Evolutionary conservation across 1,140 invertebrate genomes (phyloP), one percentile per base, ranked within the genome.

Genomic region (Charaxes varanes): DNA sequence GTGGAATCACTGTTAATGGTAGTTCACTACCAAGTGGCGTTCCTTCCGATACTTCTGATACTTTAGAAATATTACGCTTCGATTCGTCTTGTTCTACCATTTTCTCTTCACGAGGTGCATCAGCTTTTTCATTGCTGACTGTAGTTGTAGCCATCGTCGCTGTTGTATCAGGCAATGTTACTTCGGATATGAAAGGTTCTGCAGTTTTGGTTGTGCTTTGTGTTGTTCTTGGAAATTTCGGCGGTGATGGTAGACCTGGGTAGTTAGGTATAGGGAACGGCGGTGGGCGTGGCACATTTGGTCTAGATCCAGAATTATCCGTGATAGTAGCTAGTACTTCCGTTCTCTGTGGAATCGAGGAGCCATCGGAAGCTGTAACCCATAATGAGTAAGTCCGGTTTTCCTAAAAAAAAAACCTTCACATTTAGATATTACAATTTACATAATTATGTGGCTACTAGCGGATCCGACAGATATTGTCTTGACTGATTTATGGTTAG

Each of bases 321-420:
- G 68, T 78, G 15, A 83, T 56, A 1, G 67, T 67, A n/a, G 74
- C 79, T 8, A 73, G 38, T 6, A 83, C 72, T 63, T 80, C 76
- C 8, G 65, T 69, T 22, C 58, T 49, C 42, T 73, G 73, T 2
- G 79, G 76, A 41, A 83, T 68, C 6, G 60, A 53, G 0, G 57
- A 62, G 4, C 74, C 74, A 52, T 74, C 74, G 21, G 57, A 46
- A 7, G 71, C 61, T 8, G 68, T 80, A 4, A 83, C 79, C 79
- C 76, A 83, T 21, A 83, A 37, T 0, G 68, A 79, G 32, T 74
- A 83, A 2, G 76, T 59, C 17, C 55, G 52, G 37, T 79, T 80
- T 62, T 80, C 78, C 78, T 82, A 59, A n/a, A 55, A 72, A 47
- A n/a, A 41, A 46, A 53, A 49, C n/a, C n/a, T n/a, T n/a, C n/a